Base-by-base conservation (phyloP, 2,888 invertebrate genomes). In the Strigamia crassipes region DNA sequence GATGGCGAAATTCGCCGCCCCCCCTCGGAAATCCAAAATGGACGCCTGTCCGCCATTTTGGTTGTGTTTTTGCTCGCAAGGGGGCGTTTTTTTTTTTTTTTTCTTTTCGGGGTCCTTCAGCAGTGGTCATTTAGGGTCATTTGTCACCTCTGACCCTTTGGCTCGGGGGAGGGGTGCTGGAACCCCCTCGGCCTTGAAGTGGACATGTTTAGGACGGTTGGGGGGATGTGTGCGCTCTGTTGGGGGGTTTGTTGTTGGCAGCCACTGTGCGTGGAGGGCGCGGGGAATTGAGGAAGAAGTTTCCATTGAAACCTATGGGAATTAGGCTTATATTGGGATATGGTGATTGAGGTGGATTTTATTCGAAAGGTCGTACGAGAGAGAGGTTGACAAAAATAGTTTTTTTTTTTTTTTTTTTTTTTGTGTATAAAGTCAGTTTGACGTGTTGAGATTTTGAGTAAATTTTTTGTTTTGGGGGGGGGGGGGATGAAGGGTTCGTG, bases 91-190 rank as follows among this genome's bases (percentile, higher is more conserved):
- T 21, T 61, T 61, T 61, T 18, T 61, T 18, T 10, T 18, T 61
- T n/a, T 61, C n/a, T n/a, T n/a, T n/a, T n/a, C n/a, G n/a, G n/a
- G n/a, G n/a, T n/a, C n/a, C n/a, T n/a, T n/a, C n/a, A 56, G 56
- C 10, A 23, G 61, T 61, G 61, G 23, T 23, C 61, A 61, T 61
- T 61, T 61, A 61, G 23, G 61, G 61, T 61, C 61, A 61, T 61
- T 61, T 21, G 61, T 61, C 61, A 61, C 61, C 61, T 61, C 21
- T 61, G 61, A 61, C 61, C 61, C 61, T 18, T 61, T 61, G 61
- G 10, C 6, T 61, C 10, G 23, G 61, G 61, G 61, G 61, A 2
- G 10, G n/a, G n/a, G 61, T 61, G 61, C 10, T 15, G 42, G 42
- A 46, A 15, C 9, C 18, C 23, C 61, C 23, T 61, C 61, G 61